Base-by-base conservation (phyloP, 1,140 invertebrate species). In the Linepithema humile region DNA sequence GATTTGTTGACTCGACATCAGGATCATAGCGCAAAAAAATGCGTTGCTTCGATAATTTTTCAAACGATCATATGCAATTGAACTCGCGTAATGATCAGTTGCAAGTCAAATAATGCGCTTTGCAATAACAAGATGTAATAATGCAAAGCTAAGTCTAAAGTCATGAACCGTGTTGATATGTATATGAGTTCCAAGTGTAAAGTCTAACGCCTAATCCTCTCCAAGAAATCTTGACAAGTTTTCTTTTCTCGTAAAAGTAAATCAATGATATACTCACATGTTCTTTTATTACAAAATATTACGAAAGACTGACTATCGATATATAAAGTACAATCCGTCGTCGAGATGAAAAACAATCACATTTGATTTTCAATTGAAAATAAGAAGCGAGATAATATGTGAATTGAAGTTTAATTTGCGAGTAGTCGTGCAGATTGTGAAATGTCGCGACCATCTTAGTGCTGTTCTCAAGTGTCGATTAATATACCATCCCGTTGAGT, bases 1-100 rank as follows among this genome's bases (percentile, higher is more conserved):
- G 83, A 84, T 40, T 26, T 78, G 74, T 80, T 69, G 83, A 77
- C 57, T 43, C 12, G 72, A 45, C 64, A 78, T 55, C 43, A 29
- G 40, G 29, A 67, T 29, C 20, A 17, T 50, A 3, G 32, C 9
- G 20, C 12, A 70, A 55, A 70, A 69, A 70, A 70, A 55, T 6
- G 2, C 15, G 12, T 12, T 55, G 32, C 48, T 38, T 67, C 23
- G 40, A 45, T 69, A 55, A 43, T 53, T 70, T 80, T 80, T 57
- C 64, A 70, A 70, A 32, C 48, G 40, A 32, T 2, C 23, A 26
- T 23, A 32, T 43, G n/a, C 35, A 40, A 77, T 0, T 35, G 12
- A 64, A 53, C 50, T 77, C 40, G 40, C 40, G 17, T 40, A 32
- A 69, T 23, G 43, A 43, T 12, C 35, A 0, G 55, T 32, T 35